phyloP scores from a whole-genome alignment of 2,888 invertebrate species.

The Drosophila eohydei region DNA sequence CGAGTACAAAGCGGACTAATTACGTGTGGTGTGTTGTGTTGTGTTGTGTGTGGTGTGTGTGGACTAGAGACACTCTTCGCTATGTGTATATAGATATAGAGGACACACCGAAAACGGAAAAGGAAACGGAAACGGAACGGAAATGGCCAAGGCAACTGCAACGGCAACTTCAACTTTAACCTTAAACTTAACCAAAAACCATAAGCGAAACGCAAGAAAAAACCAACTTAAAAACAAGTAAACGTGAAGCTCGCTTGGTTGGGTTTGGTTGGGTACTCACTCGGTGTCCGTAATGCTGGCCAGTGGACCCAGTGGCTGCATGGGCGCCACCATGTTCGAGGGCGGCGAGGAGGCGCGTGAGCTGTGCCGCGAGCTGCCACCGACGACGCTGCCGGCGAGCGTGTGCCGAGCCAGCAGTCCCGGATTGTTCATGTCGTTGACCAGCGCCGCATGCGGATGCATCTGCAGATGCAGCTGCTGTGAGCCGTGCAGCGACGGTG shows the following conservation, averaged over 20 bases:
- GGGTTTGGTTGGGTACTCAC: slow-evolving; percentile 85
- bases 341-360: slow-evolving; percentile 85
- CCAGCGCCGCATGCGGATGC: slow-evolving; percentile 66
- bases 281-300: slow-evolving; percentile 88
- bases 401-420: slow-evolving; percentile 82
- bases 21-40: slow-evolving; percentile 15
- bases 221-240: neutral
- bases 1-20: slow-evolving; percentile 46
- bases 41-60: neutral
- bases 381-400: slow-evolving; percentile 59
- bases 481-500: slow-evolving; percentile 72
- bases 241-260: neutral
- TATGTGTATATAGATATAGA: slow-evolving; percentile 11
- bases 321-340: slow-evolving; percentile 86
- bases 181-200: neutral
- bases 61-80: slow-evolving; percentile 16
- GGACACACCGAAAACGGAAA: slow-evolving; percentile 26
- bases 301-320: slow-evolving; percentile 87
- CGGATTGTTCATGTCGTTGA: slow-evolving; percentile 87
- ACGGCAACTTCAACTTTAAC: neutral
- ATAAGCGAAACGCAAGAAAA: neutral
- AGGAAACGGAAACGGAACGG: neutral
- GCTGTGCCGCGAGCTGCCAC: slow-evolving; percentile 81
- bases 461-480: slow-evolving; percentile 65
- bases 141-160: slow-evolving; percentile 4